A percentile compares a stretch with the other conserved stretches of the same genome.
Conservation (phyloP, 2,797 vertebrate species). For the Pantherophis vulpinus region DNA sequence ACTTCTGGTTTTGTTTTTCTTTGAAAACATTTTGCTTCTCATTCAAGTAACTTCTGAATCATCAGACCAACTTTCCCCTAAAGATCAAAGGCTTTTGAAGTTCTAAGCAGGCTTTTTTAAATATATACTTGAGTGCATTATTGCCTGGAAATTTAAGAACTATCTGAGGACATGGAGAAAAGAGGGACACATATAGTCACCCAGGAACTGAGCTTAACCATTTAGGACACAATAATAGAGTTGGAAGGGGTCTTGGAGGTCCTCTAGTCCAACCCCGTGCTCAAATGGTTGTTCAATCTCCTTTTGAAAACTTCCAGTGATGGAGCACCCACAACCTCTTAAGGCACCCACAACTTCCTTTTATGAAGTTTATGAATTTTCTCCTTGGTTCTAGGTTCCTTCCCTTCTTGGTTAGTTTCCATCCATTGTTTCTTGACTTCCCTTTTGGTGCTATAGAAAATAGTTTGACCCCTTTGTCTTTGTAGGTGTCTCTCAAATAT, state of each 20-base stretch:
- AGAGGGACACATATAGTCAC: neutral
- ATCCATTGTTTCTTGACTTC: neutral
- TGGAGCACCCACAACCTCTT: neutral
- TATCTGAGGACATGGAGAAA: neutral
- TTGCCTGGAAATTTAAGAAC: neutral
- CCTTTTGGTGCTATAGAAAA: neutral
- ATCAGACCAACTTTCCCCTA: neutral
- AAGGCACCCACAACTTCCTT: neutral
- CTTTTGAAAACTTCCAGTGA: neutral
- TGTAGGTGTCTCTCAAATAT: neutral
- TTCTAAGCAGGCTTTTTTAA: neutral
- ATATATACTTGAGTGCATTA: neutral
- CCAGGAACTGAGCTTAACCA: neutral
- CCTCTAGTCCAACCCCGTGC: neutral
- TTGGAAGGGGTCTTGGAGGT: neutral
- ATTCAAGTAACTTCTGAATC: too few species aligned
- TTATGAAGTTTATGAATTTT: neutral
- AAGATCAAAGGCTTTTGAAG: neutral
- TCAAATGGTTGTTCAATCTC: neutral
- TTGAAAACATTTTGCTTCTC: too few species aligned
- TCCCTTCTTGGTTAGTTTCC: neutral
- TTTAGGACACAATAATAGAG: neutral
- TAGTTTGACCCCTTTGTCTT: neutral
- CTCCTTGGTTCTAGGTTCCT: neutral
- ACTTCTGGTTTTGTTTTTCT: too few species aligned